Evolutionary conservation across 1,140 invertebrate species (phyloP).

Genomic region (Panagrolaimus sp.): DNA sequence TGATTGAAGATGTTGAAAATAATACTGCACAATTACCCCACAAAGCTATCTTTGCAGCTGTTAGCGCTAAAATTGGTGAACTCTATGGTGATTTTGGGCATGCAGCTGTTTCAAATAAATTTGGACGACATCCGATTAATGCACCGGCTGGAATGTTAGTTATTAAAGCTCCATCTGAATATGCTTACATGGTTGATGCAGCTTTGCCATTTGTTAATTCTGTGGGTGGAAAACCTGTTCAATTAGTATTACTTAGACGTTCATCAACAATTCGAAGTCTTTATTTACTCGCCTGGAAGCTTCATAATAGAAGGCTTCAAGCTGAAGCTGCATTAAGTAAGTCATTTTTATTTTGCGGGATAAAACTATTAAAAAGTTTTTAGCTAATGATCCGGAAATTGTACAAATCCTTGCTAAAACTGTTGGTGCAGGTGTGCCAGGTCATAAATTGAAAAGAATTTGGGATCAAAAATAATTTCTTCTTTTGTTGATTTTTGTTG

Average conservation of each 20-base stretch:
- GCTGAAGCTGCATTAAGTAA: too few relatives aligned
- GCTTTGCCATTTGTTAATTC: slow-evolving; percentile 2
- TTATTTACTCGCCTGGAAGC: neutral
- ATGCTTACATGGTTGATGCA: neutral
- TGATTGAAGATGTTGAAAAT: neutral
- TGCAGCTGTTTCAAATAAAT: neutral
- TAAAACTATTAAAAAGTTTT: too few relatives aligned
- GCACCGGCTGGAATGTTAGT: slow-evolving; percentile 1
- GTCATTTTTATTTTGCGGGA: too few relatives aligned
- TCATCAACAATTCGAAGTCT: slow-evolving; percentile 5
- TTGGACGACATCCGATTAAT: neutral
- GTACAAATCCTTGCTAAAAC: too few relatives aligned
- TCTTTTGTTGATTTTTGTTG: too few relatives aligned
- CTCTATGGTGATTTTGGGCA: neutral
- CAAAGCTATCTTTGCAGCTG: neutral
- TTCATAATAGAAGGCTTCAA: too few relatives aligned
- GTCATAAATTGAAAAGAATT: too few relatives aligned
- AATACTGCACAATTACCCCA: neutral
- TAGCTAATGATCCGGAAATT: too few relatives aligned
- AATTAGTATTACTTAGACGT: neutral
- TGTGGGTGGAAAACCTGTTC: neutral
- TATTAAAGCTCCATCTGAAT: neutral
- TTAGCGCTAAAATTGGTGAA: neutral
- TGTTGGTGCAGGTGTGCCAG: too few relatives aligned
- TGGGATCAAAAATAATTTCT: too few relatives aligned